These are phyloP conservation scores for Arvicola amphibius DNA, from an alignment of 2,797 vertebrate genomes.

Conservation along the genomic window DNA sequence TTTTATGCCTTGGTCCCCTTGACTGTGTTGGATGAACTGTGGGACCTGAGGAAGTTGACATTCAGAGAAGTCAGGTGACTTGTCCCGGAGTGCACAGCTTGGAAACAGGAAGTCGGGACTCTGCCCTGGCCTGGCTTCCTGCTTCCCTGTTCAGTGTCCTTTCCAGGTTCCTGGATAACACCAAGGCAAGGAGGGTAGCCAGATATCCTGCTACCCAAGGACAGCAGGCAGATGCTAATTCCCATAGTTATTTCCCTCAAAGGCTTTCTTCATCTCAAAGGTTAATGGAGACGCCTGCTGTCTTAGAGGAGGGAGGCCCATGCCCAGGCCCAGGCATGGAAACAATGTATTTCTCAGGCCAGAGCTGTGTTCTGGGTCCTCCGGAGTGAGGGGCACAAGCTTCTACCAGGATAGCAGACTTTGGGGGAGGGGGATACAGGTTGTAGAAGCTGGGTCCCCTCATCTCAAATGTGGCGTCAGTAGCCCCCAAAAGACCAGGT, in stretches of 20 bases:
- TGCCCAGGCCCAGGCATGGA: neutral
- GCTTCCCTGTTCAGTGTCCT: neutral
- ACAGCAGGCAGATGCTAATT: neutral
- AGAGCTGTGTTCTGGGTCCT: neutral
- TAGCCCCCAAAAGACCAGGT: neutral
- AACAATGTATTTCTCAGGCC: too few species aligned
- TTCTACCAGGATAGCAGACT: neutral
- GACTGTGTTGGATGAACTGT: neutral
- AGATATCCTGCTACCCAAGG: neutral
- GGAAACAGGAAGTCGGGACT: neutral
- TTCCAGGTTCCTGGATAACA: neutral
- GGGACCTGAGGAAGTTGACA: neutral
- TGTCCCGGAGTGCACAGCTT: neutral
- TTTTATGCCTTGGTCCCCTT: neutral
- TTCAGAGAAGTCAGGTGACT: neutral
- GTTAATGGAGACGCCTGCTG: fast-evolving
- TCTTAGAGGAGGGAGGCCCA: neutral
- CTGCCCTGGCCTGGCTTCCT: neutral
- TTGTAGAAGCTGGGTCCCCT: neutral
- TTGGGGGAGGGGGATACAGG: neutral
- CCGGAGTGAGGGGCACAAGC: neutral
- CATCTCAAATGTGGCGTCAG: neutral
- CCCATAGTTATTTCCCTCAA: neutral
- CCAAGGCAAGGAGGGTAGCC: neutral
- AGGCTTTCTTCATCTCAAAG: neutral